Percentiles rank a stretch among this genome's conserved stretches.
Conservation (phyloP, 2,113 vertebrate genomes). For the Trachemys scripta region DNA sequence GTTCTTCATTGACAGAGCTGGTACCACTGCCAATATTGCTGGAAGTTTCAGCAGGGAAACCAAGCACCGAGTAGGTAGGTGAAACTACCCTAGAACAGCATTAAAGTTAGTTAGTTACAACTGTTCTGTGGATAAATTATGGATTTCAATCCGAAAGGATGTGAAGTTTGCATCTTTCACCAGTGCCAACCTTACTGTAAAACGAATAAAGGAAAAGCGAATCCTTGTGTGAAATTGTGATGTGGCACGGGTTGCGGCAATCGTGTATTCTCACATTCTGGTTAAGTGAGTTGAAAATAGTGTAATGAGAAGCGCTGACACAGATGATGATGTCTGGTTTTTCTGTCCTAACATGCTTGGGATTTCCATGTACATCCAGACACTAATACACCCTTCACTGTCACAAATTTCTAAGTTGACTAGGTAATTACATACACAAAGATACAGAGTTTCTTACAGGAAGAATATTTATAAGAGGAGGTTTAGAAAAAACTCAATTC, state of each 20-base stretch:
- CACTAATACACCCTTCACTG: conserved; percentile 32
- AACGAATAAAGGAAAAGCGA: neutral
- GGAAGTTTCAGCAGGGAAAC: neutral
- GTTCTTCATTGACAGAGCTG: neutral
- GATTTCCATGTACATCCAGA: conserved; percentile 14
- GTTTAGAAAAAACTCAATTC: neutral
- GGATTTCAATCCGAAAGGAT: neutral
- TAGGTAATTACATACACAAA: neutral
- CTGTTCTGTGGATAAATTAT: neutral
- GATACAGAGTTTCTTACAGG: neutral
- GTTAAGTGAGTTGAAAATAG: conserved; percentile 51
- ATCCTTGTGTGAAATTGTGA: neutral
- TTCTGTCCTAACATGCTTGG: neutral
- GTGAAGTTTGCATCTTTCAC: neutral
- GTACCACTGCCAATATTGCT: neutral
- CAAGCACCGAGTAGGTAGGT: neutral
- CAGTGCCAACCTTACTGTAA: neutral
- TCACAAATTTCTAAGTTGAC: conserved; percentile 43
- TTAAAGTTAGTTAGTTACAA: neutral
- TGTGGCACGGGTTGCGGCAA: conserved; percentile 19
- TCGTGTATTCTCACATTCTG: conserved; percentile 45
- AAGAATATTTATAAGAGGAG: neutral
- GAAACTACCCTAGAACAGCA: neutral
- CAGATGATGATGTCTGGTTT: conserved; percentile 10
- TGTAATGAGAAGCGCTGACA: conserved; percentile 45